These are phyloP conservation scores for Lissonota sp. DNA, from an alignment of 2,888 invertebrate genomes.

Conservation along the genomic window DNA sequence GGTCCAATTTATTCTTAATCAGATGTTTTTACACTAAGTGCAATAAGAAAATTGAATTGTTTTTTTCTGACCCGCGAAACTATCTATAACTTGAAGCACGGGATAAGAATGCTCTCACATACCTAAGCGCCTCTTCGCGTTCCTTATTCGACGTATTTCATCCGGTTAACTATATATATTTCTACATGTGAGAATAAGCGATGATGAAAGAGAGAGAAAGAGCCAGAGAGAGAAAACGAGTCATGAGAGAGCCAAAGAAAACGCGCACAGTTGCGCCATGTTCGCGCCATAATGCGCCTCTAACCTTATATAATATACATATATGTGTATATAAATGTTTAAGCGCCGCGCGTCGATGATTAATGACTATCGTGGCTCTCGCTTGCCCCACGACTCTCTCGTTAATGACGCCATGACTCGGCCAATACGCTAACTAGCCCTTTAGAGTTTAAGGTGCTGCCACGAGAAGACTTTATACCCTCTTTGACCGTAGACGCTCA, in stretches of 20 bases:
- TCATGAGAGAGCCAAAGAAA: conserved; percentile 10
- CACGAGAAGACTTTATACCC: conserved; percentile 59
- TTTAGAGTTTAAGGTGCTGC: conserved; percentile 67
- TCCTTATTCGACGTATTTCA: conserved; percentile 25
- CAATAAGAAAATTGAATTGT: too few relatives aligned
- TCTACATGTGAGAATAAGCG: conserved; percentile 21
- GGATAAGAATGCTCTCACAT: conserved; percentile 39
- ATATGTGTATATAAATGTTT: background rate
- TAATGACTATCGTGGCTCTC: conserved; percentile 79
- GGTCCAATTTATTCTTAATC: too few relatives aligned
- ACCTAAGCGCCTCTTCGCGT: conserved; percentile 17
- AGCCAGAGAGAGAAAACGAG: conserved; percentile 41
- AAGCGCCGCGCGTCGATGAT: conserved; percentile 76
- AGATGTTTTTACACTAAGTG: too few relatives aligned
- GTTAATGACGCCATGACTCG: conserved; percentile 83
- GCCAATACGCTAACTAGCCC: conserved; percentile 81
- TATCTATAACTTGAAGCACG: conserved; percentile 31
- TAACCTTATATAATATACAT: conserved; percentile 21
- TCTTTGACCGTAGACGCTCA: background rate
- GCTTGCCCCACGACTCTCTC: conserved; percentile 68
- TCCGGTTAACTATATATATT: conserved; percentile 27
- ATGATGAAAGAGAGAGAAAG: conserved; percentile 40
- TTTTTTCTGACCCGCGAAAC: background rate
- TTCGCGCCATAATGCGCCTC: conserved; percentile 60
- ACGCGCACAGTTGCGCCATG: conserved; percentile 59